These are phyloP conservation scores for Synanthedon myopaeformis DNA, from an alignment of 2,888 invertebrate genomes.

Conservation along the genomic window DNA sequence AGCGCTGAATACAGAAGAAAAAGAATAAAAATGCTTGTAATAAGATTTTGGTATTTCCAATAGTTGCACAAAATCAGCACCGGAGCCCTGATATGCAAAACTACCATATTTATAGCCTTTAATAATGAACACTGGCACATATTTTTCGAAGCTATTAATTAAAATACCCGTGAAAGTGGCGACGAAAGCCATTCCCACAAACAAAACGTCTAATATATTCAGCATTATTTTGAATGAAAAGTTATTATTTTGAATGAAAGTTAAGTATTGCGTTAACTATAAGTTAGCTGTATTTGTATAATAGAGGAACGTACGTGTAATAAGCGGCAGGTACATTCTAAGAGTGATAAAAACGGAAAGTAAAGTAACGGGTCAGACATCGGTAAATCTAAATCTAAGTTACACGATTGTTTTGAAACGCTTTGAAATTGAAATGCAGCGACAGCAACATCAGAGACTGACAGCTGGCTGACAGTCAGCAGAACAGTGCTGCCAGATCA, in stretches of 20 bases:
- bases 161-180: slow-evolving; percentile 71
- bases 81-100: slow-evolving; percentile 70
- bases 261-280: no score
- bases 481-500: no score
- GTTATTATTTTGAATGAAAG: neutral
- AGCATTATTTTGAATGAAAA: slow-evolving; percentile 22
- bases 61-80: slow-evolving; percentile 46
- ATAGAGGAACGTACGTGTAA: no score
- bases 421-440: neutral
- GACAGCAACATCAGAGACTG: no score
- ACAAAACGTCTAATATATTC: slow-evolving; percentile 55
- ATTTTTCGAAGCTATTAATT: slow-evolving; percentile 74
- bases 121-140: slow-evolving; percentile 74
- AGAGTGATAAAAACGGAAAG: neutral
- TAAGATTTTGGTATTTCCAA: slow-evolving; percentile 83
- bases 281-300: no score
- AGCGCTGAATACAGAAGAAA: slow-evolving; percentile 72
- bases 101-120: slow-evolving; percentile 81
- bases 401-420: neutral
- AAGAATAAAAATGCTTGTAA: slow-evolving; percentile 85
- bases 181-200: slow-evolving; percentile 46
- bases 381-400: neutral
- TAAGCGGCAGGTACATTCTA: no score
- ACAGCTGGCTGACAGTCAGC: no score
- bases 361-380: neutral